Evolutionary conservation across 1,140 invertebrate genomes (phyloP).

Genomic region (Nephila pilipes): DNA sequence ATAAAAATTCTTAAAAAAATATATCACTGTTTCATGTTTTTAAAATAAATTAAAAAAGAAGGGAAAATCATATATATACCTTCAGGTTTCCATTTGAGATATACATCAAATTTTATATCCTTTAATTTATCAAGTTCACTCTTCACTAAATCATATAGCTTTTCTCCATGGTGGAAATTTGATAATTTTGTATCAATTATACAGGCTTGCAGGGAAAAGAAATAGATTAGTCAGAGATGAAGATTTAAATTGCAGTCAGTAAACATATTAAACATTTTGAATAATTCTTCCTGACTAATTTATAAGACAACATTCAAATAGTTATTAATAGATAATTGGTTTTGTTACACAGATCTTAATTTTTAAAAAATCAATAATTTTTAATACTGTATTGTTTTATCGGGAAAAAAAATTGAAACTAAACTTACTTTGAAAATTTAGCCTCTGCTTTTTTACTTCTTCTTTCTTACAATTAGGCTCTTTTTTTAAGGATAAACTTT

Average conservation of each 20-base stretch:
- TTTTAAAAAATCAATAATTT: not conserved
- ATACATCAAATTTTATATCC: not conserved
- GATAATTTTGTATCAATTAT: not conserved
- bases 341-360: not conserved
- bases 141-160: not conserved
- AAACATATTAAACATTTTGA: not conserved
- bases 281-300: not conserved
- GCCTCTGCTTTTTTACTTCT: not conserved
- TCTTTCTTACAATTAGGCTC: not conserved
- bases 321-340: not conserved
- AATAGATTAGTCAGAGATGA: not conserved
- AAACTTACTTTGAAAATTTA: not conserved
- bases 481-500: not conserved
- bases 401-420: not conserved
- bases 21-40: no score
- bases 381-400: not conserved
- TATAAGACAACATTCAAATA: not conserved
- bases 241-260: not conserved
- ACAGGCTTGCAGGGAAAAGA: not conserved
- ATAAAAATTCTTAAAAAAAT: no score
- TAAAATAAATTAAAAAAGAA: no score
- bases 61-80: not conserved
- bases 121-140: not conserved
- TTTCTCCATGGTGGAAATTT: not conserved
- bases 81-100: not conserved